Conservation (phyloP, 2,113 vertebrate species). For the Nothobranchius furzeri region DNA sequence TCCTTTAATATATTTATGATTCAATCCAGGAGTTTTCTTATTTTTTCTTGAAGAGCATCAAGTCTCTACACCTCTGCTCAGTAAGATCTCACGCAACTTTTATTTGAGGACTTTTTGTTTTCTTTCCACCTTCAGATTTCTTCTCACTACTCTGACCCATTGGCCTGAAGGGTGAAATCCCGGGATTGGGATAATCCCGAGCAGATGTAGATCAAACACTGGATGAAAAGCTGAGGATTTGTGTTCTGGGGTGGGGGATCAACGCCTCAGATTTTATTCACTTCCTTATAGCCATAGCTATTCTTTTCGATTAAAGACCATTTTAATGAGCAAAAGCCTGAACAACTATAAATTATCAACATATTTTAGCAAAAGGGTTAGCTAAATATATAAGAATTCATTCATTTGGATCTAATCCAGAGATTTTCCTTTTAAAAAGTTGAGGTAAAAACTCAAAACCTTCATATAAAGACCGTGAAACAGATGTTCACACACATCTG, state of each 20-base stretch:
- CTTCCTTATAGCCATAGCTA: conserved; percentile 22
- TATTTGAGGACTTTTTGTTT: conserved; percentile 32
- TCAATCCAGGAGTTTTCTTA: background rate
- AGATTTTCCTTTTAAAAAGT: background rate
- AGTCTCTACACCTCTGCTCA: conserved; percentile 62
- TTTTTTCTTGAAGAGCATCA: conserved; percentile 52
- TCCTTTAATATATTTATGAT: too few species aligned
- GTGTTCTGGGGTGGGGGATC: conserved; percentile 37
- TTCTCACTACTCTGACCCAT: conserved; percentile 50
- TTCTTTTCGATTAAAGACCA: background rate
- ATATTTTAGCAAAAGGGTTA: too few species aligned
- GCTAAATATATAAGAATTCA: too few species aligned
- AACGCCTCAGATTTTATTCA: conserved; percentile 37
- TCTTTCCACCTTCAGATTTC: conserved; percentile 23
- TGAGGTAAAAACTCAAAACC: background rate
- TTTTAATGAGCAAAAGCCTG: background rate
- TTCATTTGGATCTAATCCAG: background rate
- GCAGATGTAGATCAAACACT: conserved; percentile 68
- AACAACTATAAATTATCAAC: background rate
- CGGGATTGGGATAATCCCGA: conserved; percentile 72
- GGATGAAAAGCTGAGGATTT: conserved; percentile 62
- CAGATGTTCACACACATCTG: background rate
- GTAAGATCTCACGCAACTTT: conserved; percentile 56
- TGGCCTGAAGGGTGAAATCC: conserved; percentile 64
- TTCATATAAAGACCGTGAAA: background rate